Evolutionary conservation across 2,113 vertebrate genomes (phyloP), one percentile per base, ranked within the genome.

Genomic region (Diphyllodes magnificus): DNA sequence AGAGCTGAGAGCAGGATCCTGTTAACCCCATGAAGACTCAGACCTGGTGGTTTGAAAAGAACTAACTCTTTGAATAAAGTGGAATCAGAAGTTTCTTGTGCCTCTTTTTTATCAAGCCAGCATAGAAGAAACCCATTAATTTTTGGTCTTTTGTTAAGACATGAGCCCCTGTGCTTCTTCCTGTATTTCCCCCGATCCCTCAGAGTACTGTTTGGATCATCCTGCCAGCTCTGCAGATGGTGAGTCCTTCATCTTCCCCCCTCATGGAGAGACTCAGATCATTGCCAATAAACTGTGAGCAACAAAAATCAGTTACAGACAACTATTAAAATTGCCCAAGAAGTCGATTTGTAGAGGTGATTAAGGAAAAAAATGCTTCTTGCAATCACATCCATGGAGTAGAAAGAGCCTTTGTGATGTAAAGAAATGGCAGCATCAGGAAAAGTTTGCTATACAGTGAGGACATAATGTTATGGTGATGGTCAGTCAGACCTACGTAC

Each of bases 11-110:
- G 47, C 33, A 72, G 49, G 69, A 76, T 54, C 40, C 12, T 51
- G 9, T 51, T 78, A 65, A 70, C 28, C 7, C 35, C 1, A 1
- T 0, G 0, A 70, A 71, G 33, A 16, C n/a, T 86, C n/a, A 61
- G 49, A 40, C 16, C 27, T 40, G 24, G 21, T 17, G 23, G 14
- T 49, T 57, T 66, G 60, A 63, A 81, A 86, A 84, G 20, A 77
- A 6, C 14, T 64, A 64, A 72, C 8, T 40, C 13, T 60, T 44
- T 3, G 5, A 76, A 53, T 31, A 37, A 65, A 40, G 37, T 40
- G 12, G 47, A 80, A 69, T 37, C 13, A 33, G 28, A 61, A 69
- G 71, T 61, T 47, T 80, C 68, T 81, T 39, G 11, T 57, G 35
- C 12, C 11, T 20, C 7, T 61, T 83, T 80, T 70, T 53, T 77